Percentiles rank a stretch among this genome's conserved stretches.
Conservation (phyloP, 2,797 vertebrate species). For the Sciaenops ocellatus region DNA sequence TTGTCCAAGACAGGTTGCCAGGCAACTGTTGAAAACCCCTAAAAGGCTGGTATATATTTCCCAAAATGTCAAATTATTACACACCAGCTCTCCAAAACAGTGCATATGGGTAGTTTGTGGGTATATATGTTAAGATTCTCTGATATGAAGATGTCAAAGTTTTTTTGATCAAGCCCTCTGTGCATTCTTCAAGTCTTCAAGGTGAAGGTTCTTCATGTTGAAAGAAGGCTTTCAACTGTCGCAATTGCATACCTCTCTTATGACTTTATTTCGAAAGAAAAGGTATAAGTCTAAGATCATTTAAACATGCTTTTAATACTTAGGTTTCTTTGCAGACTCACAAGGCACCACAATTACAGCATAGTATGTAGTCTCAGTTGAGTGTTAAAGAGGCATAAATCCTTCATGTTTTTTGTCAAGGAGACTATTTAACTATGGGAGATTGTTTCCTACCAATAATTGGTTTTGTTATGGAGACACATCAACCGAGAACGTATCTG, state of each 20-base stretch:
- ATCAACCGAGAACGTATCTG: background rate
- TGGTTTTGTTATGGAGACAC: slow-evolving; percentile 15
- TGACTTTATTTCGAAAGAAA: background rate
- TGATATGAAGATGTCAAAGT: background rate
- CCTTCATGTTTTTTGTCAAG: slow-evolving; percentile 5
- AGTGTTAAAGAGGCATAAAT: slow-evolving; percentile 16
- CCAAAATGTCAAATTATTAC: background rate
- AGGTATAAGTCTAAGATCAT: background rate
- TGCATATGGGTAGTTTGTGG: background rate
- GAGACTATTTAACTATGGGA: slow-evolving; percentile 3
- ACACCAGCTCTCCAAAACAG: background rate
- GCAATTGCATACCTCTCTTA: background rate
- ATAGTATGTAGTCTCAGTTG: background rate
- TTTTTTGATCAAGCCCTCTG: background rate
- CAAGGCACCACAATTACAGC: background rate
- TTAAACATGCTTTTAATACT: no score
- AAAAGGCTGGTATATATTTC: background rate
- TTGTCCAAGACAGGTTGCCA: background rate
- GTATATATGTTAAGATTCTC: background rate
- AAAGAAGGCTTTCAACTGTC: background rate
- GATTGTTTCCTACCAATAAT: slow-evolving; percentile 25
- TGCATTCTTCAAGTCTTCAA: background rate
- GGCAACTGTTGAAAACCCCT: background rate
- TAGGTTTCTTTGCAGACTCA: background rate
- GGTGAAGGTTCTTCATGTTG: background rate